Conservation (phyloP, 2,113 vertebrate species). For the Circaetus cinerascens region DNA sequence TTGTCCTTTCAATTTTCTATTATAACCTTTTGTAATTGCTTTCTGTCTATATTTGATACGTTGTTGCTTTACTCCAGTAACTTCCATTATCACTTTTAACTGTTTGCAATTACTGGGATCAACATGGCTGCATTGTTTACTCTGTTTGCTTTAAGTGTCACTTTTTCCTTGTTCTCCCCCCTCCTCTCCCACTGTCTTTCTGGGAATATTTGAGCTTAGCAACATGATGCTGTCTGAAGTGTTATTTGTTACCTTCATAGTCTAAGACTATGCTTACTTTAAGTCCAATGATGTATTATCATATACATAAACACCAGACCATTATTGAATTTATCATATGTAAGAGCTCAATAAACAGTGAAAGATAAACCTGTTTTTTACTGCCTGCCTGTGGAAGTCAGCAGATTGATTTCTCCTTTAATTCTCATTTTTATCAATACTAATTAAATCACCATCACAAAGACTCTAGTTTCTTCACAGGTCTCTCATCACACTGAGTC, state of each 20-base stretch:
- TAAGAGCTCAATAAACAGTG: not conserved
- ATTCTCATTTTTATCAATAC: slow-evolving; percentile 25
- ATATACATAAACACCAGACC: not conserved
- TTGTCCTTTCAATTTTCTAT: slow-evolving; percentile 43
- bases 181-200: not conserved
- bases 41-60: slow-evolving; percentile 7
- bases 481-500: not conserved
- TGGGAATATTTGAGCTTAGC: not conserved
- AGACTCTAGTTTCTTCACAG: not conserved
- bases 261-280: not conserved
- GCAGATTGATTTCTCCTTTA: not conserved
- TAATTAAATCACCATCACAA: not conserved
- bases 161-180: not conserved
- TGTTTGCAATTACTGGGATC: not conserved
- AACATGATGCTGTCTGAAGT: not conserved
- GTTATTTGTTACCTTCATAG: not conserved
- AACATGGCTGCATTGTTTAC: slow-evolving; percentile 12
- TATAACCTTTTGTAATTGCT: slow-evolving; percentile 49
- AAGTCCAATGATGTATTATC: not conserved
- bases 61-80: slow-evolving; percentile 38
- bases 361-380: slow-evolving; percentile 36
- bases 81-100: slow-evolving; percentile 20
- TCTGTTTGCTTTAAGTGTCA: not conserved
- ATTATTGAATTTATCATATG: slow-evolving; percentile 1
- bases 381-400: not conserved